Conservation (phyloP, 2,113 vertebrate genomes). For the Dipodomys ordii region DNA sequence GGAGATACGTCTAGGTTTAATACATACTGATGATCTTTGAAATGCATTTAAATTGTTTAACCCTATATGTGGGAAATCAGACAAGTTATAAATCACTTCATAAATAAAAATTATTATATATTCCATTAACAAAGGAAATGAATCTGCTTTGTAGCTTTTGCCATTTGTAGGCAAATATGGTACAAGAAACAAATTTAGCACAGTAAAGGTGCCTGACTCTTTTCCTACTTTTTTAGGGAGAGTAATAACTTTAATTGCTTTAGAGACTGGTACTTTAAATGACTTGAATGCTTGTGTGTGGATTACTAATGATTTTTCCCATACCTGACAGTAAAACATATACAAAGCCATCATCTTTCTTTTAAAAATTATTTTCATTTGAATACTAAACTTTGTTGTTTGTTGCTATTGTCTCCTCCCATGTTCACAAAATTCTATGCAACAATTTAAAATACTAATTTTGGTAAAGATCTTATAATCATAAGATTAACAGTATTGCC, state of each 20-base stretch:
- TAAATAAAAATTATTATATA: not conserved
- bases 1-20: not conserved
- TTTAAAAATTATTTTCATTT: not conserved
- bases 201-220: not conserved
- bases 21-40: not conserved
- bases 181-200: not conserved
- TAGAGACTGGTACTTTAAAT: slow-evolving; percentile 8
- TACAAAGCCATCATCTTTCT: not conserved
- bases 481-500: not conserved
- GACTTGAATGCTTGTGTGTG: not conserved
- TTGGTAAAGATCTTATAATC: not conserved
- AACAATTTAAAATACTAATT: not conserved
- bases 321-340: not conserved
- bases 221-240: not conserved
- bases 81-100: not conserved
- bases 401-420: not conserved
- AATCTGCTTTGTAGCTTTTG: not conserved
- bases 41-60: slow-evolving; percentile 27
- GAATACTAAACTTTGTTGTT: slow-evolving; percentile 3
- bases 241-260: slow-evolving; percentile 30
- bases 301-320: slow-evolving; percentile 7
- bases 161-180: not conserved
- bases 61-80: not conserved
- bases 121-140: not conserved
- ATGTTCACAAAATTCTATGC: slow-evolving; percentile 4